Base-by-base conservation (phyloP, 2,797 vertebrate species). In the Pangasius krempfi region DNA sequence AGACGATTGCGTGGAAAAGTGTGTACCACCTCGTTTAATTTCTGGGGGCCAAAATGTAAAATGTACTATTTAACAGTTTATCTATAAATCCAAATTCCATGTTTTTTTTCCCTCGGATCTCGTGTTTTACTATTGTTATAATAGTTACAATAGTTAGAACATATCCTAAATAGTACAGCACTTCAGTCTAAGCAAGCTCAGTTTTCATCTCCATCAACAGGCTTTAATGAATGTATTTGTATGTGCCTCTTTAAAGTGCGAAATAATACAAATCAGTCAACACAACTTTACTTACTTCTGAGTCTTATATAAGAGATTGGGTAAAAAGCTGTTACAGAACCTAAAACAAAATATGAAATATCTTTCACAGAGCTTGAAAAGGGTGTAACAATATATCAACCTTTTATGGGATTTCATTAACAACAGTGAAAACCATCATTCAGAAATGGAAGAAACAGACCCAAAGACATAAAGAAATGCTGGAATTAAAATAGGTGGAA, bases 1-100 rank as follows among this genome's bases (percentile, higher is more conserved):
- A 92, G 58, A 58, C 89, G 56, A 16, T 12, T 3, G 9, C 10
- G 18, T 58, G 58, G 22, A 84, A 72, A 66, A 60, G 22, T 37
- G 2, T 54, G 27, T 14, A n/a, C 5, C 1, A 30, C 1, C 3
- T 54, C 20, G 33, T 52, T 79, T 13, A 40, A 9, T 40, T 73
- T 73, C 37, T 73, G 8, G 12, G 22, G 13, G 44, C 5, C 40
- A 27, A 27, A 54, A 52, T 78, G 6, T 52, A 7, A 78, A 52
- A 30, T 78, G 47, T 18, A n/a, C 13, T 50, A 25, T 30, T 78
- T n/a, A 52, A 78, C 66, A 70, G 14, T 70, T 14, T 27, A 27
- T 27, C 25, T 7, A 25, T 13, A 76, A 52, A n/a, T 78, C 40
- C 22, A 75, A 40, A 30, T 18, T 54, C 5, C 50, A 54, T 54